Evolutionary conservation across 1,140 invertebrate species (phyloP), one percentile per base, ranked within the genome.

Genomic region (Calycopis cecrops): DNA sequence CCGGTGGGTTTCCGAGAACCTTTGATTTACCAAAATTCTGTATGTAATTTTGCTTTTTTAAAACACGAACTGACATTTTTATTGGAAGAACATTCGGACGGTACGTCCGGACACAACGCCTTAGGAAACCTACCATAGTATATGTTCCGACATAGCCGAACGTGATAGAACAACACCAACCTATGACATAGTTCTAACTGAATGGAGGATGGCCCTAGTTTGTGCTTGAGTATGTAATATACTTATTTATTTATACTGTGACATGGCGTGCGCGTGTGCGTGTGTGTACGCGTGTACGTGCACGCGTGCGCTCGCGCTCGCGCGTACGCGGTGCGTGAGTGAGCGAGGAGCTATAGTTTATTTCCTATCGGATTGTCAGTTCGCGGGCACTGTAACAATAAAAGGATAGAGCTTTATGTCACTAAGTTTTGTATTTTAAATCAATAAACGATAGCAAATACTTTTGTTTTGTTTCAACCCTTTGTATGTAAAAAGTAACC

Each of bases 401-500:
- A 87, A 87, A 85, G 76, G 80, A 87, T 87, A 84, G 79, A 87
- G 84, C 84, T 87, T 86, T 85, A 84, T 85, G 81, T 84, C 80
- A 85, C 81, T 85, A 87, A 87, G 81, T 87, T 87, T 87, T 85
- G 81, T 87, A 87, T 87, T 87, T 87, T 87, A 87, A 87, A 87
- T 84, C 79, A 86, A 86, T 86, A 86, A 86, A 86, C 79, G 80
- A 86, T 86, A 86, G 83, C 80, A 85, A 84, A 77, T 78, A 85
- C 59, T 58, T 57, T 28, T 68, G 52, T 63, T 57, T 67, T 52
- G 12, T 40, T 16, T 44, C 14, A 17, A 16, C 48, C 58, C 12
- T 49, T 2, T 28, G 21, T 12, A 34, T n/a, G n/a, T n/a, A n/a
- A n/a, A n/a, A n/a, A n/a, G n/a, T n/a, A n/a, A n/a, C n/a, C n/a